Base-by-base conservation (phyloP, 1,140 invertebrate genomes). In the Anoplolepis gracilipes region DNA sequence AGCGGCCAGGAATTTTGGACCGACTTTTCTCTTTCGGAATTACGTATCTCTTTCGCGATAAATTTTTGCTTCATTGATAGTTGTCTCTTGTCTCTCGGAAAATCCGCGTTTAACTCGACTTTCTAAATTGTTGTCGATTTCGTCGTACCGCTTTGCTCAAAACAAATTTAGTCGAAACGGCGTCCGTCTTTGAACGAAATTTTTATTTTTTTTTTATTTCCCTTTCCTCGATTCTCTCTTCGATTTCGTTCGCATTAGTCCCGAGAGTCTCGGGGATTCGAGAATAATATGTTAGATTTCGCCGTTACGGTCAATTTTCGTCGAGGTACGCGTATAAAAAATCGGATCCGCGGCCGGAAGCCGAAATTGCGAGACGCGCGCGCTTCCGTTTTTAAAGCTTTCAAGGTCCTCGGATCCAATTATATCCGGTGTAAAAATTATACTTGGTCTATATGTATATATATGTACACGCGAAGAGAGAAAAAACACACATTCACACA, bases 371-470 rank as follows among this genome's bases (percentile, higher is more conserved):
- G 6, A 13, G 4, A 55, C 55, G 28, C 55, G 39, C 46, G 25
- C 13, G 30, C 11, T 69, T 55, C 16, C 42, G 25, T 33, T 39
- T 39, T 42, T 42, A 4, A 46, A n/a, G 22, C 33, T 72, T 57
- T 46, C 53, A 36, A 53, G 65, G 13, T 33, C 69, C 49, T 57
- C 67, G 67, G 64, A 16, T 67, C 42, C 61, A 53, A 73, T 13
- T 57, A 73, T 88, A 88, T 82, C 87, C 84, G 42, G 76, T 82
- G 84, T 59, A 61, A 87, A 62, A 11, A 75, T 42, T 75, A 76
- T 72, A 49, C 55, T 79, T 87, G 22, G 42, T 87, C 61, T 84
- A 84, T 67, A 81, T 76, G 49, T 84, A 65, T 64, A 65, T 65
- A 59, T 57, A 69, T 81, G 10, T 30, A 70, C 33, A 61, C 59